These are phyloP conservation scores for Leptogaster cylindrica DNA, from an alignment of 2,888 invertebrate species.

Conservation along the genomic window DNA sequence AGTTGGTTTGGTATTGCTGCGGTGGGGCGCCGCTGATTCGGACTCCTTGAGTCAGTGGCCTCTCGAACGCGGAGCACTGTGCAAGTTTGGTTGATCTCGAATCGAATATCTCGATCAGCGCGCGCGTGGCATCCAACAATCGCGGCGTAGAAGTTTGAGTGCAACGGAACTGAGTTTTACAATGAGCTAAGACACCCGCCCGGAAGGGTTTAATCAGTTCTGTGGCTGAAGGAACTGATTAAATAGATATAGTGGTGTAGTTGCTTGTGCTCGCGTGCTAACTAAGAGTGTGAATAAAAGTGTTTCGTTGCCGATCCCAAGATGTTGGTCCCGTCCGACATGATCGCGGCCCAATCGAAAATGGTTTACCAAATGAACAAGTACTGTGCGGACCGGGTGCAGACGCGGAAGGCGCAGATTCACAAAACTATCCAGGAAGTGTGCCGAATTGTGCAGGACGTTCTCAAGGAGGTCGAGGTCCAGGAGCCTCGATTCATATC, in stretches of 20 bases:
- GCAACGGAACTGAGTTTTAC: not conserved
- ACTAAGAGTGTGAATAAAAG: too few species aligned
- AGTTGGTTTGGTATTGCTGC: slow-evolving; percentile 16
- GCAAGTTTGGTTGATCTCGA: slow-evolving; percentile 8
- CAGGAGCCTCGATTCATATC: slow-evolving; percentile 95
- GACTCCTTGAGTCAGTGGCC: slow-evolving; percentile 47
- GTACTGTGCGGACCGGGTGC: slow-evolving; percentile 91
- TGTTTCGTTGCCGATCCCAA: slow-evolving; percentile 54
- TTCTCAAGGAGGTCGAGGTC: slow-evolving; percentile 92
- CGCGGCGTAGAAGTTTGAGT: not conserved
- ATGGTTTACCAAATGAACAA: slow-evolving; percentile 96
- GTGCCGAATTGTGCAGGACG: slow-evolving; percentile 91
- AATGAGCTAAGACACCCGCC: not conserved
- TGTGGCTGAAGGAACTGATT: not conserved
- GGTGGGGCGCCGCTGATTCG: slow-evolving; percentile 24
- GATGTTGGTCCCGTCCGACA: slow-evolving; percentile 92
- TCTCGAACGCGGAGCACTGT: slow-evolving; percentile 43
- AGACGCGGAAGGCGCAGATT: slow-evolving; percentile 83
- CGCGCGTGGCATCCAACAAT: slow-evolving; percentile 17
- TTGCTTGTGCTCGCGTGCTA: not conserved
- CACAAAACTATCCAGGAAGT: slow-evolving; percentile 90
- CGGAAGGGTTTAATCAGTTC: slow-evolving; percentile 16
- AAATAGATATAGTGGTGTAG: slow-evolving; percentile 6
- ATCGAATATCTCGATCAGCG: not conserved
- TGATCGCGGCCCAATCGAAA: slow-evolving; percentile 94